Evolutionary conservation across 1,140 invertebrate species (phyloP).

Genomic region (Danaus melanippus): DNA sequence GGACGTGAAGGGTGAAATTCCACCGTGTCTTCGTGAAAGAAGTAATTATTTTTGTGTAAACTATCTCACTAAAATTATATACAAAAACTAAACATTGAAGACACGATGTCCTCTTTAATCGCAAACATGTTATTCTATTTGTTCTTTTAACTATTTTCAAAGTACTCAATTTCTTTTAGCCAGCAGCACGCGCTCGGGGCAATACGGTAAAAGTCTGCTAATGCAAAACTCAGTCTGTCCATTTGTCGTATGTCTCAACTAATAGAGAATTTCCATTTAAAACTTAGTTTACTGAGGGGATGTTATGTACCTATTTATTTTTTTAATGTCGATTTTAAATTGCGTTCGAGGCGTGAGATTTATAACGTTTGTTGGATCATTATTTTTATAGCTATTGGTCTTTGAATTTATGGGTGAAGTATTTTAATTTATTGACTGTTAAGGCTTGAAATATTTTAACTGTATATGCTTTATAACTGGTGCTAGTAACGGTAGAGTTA

Average conservation of each 20-base stretch:
- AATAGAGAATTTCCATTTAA: constrained; percentile 55
- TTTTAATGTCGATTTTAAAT: constrained; percentile 38
- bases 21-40: too few species aligned
- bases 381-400: constrained; percentile 31
- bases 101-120: not conserved
- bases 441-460: constrained; percentile 25
- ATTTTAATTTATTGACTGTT: constrained; percentile 26
- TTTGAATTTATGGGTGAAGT: constrained; percentile 27
- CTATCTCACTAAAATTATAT: too few species aligned
- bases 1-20: too few species aligned
- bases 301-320: constrained; percentile 30
- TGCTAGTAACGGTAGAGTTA: constrained; percentile 3
- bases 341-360: constrained; percentile 23
- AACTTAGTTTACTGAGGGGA: constrained; percentile 32
- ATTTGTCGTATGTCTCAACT: constrained; percentile 48
- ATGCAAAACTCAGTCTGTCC: constrained; percentile 48
- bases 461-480: constrained; percentile 6
- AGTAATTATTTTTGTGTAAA: too few species aligned
- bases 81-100: too few species aligned
- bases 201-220: constrained; percentile 35
- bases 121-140: constrained; percentile 6
- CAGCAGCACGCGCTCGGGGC: constrained; percentile 38
- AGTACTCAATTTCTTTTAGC: constrained; percentile 24
- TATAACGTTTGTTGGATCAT: constrained; percentile 27
- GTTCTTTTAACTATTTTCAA: constrained; percentile 7